Evolutionary conservation across 2,797 vertebrate species (phyloP).

Genomic region (Lacerta viridis): DNA sequence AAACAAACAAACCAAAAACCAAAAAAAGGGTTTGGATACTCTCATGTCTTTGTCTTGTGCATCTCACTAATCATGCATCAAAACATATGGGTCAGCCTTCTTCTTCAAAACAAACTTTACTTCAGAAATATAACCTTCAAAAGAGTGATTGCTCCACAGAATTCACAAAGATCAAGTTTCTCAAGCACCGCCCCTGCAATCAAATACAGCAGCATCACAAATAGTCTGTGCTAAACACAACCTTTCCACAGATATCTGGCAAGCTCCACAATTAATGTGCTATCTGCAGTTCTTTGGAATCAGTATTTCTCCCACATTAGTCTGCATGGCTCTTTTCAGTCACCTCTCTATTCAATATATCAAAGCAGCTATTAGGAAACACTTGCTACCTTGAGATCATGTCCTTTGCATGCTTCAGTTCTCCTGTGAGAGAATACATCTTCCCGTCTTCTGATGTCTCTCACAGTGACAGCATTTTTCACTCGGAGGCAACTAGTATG

Average conservation of each 20-base stretch:
- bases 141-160: neutral
- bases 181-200: neutral
- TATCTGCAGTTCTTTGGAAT: neutral
- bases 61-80: too few species aligned
- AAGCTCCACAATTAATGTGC: slow-evolving; percentile 3
- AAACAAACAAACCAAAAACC: too few species aligned
- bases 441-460: slow-evolving; percentile 30
- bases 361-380: slow-evolving; percentile 26
- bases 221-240: neutral
- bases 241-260: neutral
- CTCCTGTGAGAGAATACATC: slow-evolving; percentile 17
- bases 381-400: slow-evolving; percentile 32
- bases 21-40: too few species aligned
- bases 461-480: slow-evolving; percentile 1
- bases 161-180: neutral
- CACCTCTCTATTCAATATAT: slow-evolving; percentile 27
- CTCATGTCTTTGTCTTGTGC: too few species aligned
- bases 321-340: slow-evolving; percentile 1
- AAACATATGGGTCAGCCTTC: too few species aligned
- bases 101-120: too few species aligned
- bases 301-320: slow-evolving; percentile 36
- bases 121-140: too few species aligned
- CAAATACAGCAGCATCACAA: too few species aligned
- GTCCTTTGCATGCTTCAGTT: slow-evolving; percentile 45
- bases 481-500: neutral